Evolutionary conservation across 1,140 invertebrate species (phyloP).

Genomic region (Anastrepha ludens): DNA sequence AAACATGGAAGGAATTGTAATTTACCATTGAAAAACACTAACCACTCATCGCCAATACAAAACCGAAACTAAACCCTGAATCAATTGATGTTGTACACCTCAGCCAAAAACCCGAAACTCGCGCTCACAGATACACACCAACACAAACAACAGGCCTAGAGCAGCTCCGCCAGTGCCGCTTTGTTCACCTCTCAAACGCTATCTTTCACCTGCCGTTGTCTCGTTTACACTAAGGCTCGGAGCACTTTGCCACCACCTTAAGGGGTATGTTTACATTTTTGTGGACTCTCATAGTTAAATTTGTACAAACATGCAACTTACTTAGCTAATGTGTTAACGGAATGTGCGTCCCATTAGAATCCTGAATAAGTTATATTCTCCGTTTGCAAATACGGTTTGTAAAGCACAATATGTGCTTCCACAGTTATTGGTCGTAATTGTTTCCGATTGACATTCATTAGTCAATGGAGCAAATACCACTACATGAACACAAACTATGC

Average conservation of each 20-base stretch:
- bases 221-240: conserved; percentile 59
- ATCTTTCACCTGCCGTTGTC: conserved; percentile 59
- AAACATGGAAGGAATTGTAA: neutral
- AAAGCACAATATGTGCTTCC: conserved; percentile 51
- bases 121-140: neutral
- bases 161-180: neutral
- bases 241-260: neutral
- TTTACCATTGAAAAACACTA: neutral
- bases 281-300: too few species aligned
- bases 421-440: conserved; percentile 73
- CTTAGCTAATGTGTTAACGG: too few species aligned
- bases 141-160: neutral
- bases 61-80: conserved; percentile 8
- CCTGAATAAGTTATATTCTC: neutral
- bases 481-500: neutral
- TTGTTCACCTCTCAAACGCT: neutral
- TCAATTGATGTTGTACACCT: neutral
- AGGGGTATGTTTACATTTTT: neutral
- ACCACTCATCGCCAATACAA: neutral
- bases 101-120: neutral
- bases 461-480: conserved; percentile 21
- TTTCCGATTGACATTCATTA: conserved; percentile 74
- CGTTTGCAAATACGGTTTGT: neutral
- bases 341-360: too few species aligned
- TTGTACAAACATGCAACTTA: too few species aligned